Evolutionary conservation across 2,113 vertebrate species (phyloP).

Genomic region (Cinclus mexicanus): DNA sequence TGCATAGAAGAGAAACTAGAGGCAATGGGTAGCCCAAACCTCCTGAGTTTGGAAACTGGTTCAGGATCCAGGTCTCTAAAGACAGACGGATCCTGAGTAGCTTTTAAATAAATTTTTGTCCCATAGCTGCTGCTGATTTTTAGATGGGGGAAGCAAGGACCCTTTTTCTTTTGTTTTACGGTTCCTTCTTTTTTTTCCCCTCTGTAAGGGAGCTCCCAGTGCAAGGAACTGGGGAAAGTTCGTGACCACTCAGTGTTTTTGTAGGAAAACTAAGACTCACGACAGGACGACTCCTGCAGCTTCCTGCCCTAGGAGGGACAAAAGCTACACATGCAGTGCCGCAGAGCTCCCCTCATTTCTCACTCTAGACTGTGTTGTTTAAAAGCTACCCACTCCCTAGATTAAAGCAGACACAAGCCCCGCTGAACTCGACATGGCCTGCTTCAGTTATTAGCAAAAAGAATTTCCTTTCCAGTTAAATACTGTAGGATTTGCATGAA

Average conservation of each 20-base stretch:
- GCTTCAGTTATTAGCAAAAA: conserved; percentile 61
- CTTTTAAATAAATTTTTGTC: not conserved
- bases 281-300: conserved; percentile 87
- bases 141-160: not conserved
- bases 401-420: conserved; percentile 57
- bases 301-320: conserved; percentile 87
- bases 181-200: not conserved
- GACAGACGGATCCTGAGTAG: not conserved
- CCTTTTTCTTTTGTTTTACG: not conserved
- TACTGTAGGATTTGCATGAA: conserved; percentile 68
- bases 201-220: conserved; percentile 12
- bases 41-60: not conserved
- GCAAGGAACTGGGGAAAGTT: conserved; percentile 67
- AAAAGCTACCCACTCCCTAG: conserved; percentile 65
- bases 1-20: not conserved
- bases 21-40: not conserved
- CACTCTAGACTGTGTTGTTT: conserved; percentile 60
- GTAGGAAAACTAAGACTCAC: conserved; percentile 78
- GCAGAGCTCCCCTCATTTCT: conserved; percentile 68
- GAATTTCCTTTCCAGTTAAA: conserved; percentile 67
- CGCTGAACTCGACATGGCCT: conserved; percentile 51
- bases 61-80: not conserved
- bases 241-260: conserved; percentile 72
- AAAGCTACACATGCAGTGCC: conserved; percentile 41
- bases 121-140: not conserved